Evolutionary conservation across 2,888 invertebrate species (phyloP), one percentile per base, ranked within the genome.

Genomic region (Temnothorax unifasciatus): DNA sequence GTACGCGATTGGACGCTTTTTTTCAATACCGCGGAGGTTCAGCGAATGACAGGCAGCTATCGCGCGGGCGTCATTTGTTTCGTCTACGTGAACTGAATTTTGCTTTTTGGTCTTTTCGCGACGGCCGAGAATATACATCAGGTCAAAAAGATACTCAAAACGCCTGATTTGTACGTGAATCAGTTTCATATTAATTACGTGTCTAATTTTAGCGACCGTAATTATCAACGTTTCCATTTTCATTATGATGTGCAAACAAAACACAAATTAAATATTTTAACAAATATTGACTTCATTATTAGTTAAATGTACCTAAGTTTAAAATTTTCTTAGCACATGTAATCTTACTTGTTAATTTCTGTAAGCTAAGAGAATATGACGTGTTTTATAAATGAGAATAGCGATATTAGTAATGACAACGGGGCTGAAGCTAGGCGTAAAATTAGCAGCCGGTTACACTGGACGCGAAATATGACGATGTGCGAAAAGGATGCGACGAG

Each of bases 1-100:
- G 90, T 83, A 85, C 85, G 34, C 85, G 88, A 89, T 89, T 85
- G 88, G 85, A 85, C 84, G 81, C 84, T 85, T 83, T 85, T 89
- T 89, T 87, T 82, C 87, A 84, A 89, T 88, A 85, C 84, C 57
- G 47, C 34, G 63, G 34, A 64, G 64, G 88, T 90, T 90, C 89
- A 90, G 88, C 86, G 88, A 87, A 88, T 87, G 82, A 79, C 66
- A 47, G 47, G 25, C 59, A 59, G 57, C 69, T 68, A 77, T 77
- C 71, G 79, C 69, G 47, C 69, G 18, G 18, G 21, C 57, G 59
- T 44, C 69, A 47, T 79, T 79, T 79, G 69, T 79, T 59, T 59
- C 69, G 69, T 69, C 34, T 59, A 69, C 69, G 79, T 69, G 69
- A 79, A 79, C 69, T 71, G 71, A 81, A 81, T 81, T 81, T 81